A percentile compares a stretch with the other conserved stretches of the same genome.
Evolutionary conservation across 2,888 invertebrate genomes (phyloP).

Genomic region (Cryptocephalus primarius): DNA sequence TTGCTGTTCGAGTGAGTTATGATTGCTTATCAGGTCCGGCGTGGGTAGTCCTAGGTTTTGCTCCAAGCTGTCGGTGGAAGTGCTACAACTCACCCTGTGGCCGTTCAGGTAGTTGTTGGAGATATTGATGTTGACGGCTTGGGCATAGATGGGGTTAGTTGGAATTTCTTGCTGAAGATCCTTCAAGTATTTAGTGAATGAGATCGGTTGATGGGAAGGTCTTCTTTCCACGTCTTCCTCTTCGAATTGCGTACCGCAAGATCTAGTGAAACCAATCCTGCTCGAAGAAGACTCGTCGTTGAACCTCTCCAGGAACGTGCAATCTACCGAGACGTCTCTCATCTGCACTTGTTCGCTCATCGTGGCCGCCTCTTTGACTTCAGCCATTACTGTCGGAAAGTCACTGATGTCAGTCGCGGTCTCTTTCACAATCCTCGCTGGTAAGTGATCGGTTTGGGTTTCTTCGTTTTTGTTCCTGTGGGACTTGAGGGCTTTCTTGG

Average conservation of each 20-base stretch:
- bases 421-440: constrained; percentile 45
- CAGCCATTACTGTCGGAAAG: constrained; percentile 36
- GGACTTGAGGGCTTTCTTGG: constrained; percentile 46
- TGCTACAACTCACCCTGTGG: constrained; percentile 32
- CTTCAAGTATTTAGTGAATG: constrained; percentile 34
- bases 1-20: constrained; percentile 39
- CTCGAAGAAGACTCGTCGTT: constrained; percentile 26
- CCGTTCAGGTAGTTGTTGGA: constrained; percentile 42
- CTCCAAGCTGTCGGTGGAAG: constrained; percentile 42
- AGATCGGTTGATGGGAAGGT: constrained; percentile 12
- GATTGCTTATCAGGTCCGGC: constrained; percentile 49
- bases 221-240: constrained; percentile 18
- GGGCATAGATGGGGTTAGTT: constrained; percentile 34
- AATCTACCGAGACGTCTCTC: constrained; percentile 39
- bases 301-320: constrained; percentile 27
- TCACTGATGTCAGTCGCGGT: constrained; percentile 46
- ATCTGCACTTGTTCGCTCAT: constrained; percentile 38
- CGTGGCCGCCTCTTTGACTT: constrained; percentile 31
- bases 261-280: constrained; percentile 29
- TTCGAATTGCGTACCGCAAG: constrained; percentile 33
- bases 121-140: constrained; percentile 49
- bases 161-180: constrained; percentile 16
- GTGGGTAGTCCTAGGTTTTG: constrained; percentile 35
- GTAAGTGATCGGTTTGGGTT: constrained; percentile 45
- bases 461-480: constrained; percentile 42